These are phyloP conservation scores for Eclectus roratus DNA, from an alignment of 2,113 vertebrate genomes.

Conservation along the genomic window DNA sequence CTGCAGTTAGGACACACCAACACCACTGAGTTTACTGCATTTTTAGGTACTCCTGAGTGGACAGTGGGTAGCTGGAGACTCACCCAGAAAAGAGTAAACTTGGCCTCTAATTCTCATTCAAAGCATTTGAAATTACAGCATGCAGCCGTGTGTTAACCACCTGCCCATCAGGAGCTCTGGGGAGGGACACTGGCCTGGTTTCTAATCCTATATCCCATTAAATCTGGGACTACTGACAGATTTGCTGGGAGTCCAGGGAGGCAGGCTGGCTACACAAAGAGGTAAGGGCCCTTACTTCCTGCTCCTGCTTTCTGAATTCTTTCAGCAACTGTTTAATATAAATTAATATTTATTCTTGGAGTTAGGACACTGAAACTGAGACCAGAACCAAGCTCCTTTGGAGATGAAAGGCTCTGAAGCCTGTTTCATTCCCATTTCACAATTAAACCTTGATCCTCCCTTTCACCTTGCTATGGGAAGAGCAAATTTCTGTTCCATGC, in stretches of 20 bases:
- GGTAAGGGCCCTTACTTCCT: neutral
- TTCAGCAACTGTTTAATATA: neutral
- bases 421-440: neutral
- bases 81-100: neutral
- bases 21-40: neutral
- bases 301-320: neutral
- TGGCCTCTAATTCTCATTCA: neutral
- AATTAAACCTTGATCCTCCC: neutral
- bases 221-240: neutral
- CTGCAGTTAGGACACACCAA: neutral
- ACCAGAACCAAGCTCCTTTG: neutral
- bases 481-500: neutral
- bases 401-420: neutral
- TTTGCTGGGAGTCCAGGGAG: neutral
- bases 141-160: neutral
- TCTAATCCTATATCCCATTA: neutral
- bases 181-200: neutral
- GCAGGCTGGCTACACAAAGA: neutral
- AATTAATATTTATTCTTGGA: neutral
- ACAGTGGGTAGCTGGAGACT: neutral
- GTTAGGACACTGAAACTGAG: neutral
- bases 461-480: neutral
- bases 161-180: neutral
- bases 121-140: neutral
- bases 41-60: neutral